Conservation (phyloP, 2,797 vertebrate species). For the Crax fasciolata region DNA sequence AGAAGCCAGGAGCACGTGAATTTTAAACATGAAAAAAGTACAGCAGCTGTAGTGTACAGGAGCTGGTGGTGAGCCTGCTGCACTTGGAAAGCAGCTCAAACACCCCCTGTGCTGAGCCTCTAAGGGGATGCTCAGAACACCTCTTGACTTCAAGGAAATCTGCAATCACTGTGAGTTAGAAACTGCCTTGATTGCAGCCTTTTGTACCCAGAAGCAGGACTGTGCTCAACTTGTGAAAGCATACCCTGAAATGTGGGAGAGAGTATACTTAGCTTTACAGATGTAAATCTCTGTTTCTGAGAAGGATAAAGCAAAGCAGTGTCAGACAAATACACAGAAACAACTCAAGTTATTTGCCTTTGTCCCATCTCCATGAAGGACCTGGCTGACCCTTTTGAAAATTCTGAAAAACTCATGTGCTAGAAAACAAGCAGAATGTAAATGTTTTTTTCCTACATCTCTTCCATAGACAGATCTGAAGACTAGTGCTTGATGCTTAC, state of each 20-base stretch:
- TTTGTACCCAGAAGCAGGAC: neutral
- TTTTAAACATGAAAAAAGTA: conserved; percentile 42
- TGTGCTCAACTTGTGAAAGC: neutral
- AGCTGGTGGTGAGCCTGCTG: neutral
- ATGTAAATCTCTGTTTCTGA: neutral
- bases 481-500: conserved; percentile 2
- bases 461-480: conserved; percentile 11
- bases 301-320: neutral
- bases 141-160: conserved; percentile 32
- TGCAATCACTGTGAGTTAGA: neutral
- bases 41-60: neutral
- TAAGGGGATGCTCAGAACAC: conserved; percentile 32
- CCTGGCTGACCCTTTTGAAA: neutral
- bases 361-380: neutral
- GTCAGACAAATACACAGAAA: neutral
- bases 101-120: conserved; percentile 15
- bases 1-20: neutral
- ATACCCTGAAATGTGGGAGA: neutral
- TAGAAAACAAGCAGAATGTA: neutral
- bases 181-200: neutral
- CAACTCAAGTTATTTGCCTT: neutral
- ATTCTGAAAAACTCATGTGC: neutral
- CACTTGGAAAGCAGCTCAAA: conserved; percentile 33
- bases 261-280: neutral
- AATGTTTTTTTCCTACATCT: neutral